A percentile compares a stretch with the other conserved stretches of the same genome.
These are phyloP conservation scores for Macroteleia sp. DNA, from an alignment of 2,888 invertebrate species.

Conservation along the genomic window DNA sequence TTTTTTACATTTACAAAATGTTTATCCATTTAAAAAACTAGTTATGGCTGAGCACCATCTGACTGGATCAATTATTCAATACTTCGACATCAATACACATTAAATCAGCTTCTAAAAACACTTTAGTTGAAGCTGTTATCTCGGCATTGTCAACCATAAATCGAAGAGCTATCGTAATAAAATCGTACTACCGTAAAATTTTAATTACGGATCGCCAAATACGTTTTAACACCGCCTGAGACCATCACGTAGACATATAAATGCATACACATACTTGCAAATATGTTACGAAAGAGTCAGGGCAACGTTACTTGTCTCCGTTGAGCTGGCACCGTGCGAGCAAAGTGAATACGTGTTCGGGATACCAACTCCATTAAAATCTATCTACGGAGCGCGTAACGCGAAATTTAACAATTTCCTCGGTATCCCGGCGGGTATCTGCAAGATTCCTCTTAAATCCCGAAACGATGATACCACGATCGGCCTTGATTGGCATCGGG, in stretches of 20 bases:
- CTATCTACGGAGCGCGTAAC: constrained; percentile 73
- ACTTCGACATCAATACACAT: neutral
- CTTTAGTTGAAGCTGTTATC: constrained; percentile 7
- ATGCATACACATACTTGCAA: constrained; percentile 46
- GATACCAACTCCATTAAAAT: constrained; percentile 81
- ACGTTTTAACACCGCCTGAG: neutral
- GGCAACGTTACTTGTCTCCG: constrained; percentile 51
- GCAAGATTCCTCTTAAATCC: constrained; percentile 62
- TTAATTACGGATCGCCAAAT: constrained; percentile 36
- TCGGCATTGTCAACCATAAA: constrained; percentile 21
- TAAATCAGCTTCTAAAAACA: neutral
- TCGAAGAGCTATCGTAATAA: constrained; percentile 11
- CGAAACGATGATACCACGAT: constrained; percentile 62
- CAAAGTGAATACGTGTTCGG: constrained; percentile 81
- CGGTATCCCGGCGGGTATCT: constrained; percentile 55
- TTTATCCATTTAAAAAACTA: neutral
- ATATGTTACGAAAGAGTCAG: constrained; percentile 52
- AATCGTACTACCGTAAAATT: constrained; percentile 26
- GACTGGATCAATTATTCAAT: constrained; percentile 8
- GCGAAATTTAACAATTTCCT: constrained; percentile 78
- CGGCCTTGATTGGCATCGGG: constrained; percentile 60
- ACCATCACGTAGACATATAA: constrained; percentile 42
- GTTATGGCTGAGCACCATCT: neutral
- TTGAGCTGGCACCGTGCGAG: constrained; percentile 65
- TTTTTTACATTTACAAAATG: no score